Evolutionary conservation across 1,140 invertebrate species (phyloP), one percentile per base, ranked within the genome.

Genomic region (Diorhabda elongata): DNA sequence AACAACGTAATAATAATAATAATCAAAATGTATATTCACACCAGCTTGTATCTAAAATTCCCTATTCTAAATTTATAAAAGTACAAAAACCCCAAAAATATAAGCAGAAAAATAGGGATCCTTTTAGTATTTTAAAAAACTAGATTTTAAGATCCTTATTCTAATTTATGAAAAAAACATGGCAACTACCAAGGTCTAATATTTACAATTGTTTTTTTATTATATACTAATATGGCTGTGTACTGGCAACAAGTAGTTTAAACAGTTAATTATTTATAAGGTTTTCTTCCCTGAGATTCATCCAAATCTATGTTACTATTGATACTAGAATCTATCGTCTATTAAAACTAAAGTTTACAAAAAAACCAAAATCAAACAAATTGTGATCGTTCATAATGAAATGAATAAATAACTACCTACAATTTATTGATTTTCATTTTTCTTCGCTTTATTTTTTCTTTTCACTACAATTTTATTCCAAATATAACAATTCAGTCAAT

Each of bases 81-180:
- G 74, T 77, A 77, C 70, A 75, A 78, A 78, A 72, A 76, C 78
- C 76, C 73, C 73, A 76, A 76, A 77, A 77, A 78, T 78, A 74
- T 78, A 72, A 69, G 66, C 72, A 66, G 62, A 71, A 77, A 75
- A 76, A 74, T 75, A 77, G 72, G 74, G 72, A 77, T 75, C 71
- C 67, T 63, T 74, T 70, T 63, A 58, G 58, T 62, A 63, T 6
- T 65, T 58, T 47, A 56, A 8, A 66, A 60, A 59, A 61, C 61
- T 60, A 61, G 42, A 61, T 67, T 52, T 52, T 52, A 52, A 52
- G 47, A n/a, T 52, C n/a, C 47, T 8, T n/a, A 6, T 52, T 8
- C 47, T 52, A n/a, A 4, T 11, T 44, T 26, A 64, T 26, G 47
- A 26, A 56, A 9, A 47, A 3, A 64, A 9, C 3, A 26, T 64